A percentile compares a stretch with the other conserved stretches of the same genome.
phyloP scores from a whole-genome alignment of 2,113 vertebrate species.

The Mormyrus iriodes region DNA sequence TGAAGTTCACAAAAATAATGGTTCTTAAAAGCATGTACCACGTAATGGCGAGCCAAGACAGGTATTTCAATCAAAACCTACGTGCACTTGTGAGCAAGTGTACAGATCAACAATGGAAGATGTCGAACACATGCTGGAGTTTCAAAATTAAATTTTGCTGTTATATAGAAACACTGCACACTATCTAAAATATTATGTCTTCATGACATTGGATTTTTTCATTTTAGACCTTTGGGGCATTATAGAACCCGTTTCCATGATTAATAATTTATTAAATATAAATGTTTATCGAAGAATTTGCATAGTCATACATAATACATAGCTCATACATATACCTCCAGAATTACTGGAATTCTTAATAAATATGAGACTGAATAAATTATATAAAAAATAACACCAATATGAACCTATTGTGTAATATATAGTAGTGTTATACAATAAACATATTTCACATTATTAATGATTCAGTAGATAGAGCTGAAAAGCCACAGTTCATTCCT shows the following conservation, averaged over 20 bases:
- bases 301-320: neutral
- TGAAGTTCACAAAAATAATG: slow-evolving; percentile 65
- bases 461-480: neutral
- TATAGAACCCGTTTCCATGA: neutral
- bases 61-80: slow-evolving; percentile 50
- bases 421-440: neutral
- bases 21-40: slow-evolving; percentile 62
- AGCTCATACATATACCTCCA: neutral
- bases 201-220: neutral
- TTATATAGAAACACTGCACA: neutral
- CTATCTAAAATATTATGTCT: neutral
- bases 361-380: neutral
- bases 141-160: slow-evolving; percentile 4
- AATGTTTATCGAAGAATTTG: neutral
- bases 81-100: slow-evolving; percentile 41
- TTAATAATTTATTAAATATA: neutral
- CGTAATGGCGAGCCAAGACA: slow-evolving; percentile 46
- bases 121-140: slow-evolving; percentile 16
- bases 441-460: neutral
- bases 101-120: slow-evolving; percentile 40
- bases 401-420: neutral
- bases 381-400: neutral
- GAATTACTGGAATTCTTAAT: neutral
- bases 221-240: neutral
- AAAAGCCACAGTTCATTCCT: neutral